phyloP scores from a whole-genome alignment of 2,113 vertebrate species.

The Cryptomyrus ogoouensis region DNA sequence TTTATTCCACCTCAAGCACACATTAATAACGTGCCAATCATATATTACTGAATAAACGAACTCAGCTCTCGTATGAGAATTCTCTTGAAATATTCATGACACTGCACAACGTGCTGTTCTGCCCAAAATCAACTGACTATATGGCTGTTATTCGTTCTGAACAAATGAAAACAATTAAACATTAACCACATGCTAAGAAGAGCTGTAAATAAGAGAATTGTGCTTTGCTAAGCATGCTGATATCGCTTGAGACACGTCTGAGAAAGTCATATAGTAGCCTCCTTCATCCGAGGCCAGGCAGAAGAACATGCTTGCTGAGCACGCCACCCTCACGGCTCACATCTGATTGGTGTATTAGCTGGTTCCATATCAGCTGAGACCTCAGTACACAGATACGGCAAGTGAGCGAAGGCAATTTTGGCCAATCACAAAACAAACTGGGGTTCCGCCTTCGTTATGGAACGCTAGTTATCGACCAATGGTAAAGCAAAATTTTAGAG shows the following conservation, averaged over 20 bases:
- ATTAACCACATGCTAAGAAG: background rate
- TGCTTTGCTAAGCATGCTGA: background rate
- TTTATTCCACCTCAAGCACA: background rate
- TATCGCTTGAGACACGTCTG: background rate
- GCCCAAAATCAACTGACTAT: background rate
- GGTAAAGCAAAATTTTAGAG: conserved; percentile 23
- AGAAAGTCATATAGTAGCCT: background rate
- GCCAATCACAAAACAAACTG: conserved; percentile 22
- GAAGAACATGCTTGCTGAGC: conserved; percentile 39
- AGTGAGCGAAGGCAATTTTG: conserved; percentile 20
- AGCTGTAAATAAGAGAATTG: background rate
- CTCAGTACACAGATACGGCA: conserved; percentile 20
- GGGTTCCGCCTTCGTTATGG: background rate
- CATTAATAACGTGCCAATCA: background rate
- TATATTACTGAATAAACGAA: background rate
- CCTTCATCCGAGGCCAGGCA: conserved; percentile 32
- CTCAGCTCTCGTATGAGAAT: background rate
- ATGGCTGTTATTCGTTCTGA: background rate
- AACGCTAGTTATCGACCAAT: conserved; percentile 53
- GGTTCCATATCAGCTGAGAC: conserved; percentile 78
- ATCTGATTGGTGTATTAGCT: conserved; percentile 68
- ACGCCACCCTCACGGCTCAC: background rate
- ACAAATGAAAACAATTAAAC: background rate
- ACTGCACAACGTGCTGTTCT: background rate
- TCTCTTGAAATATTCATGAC: background rate